Evolutionary conservation across 2,888 invertebrate genomes (phyloP), one percentile per base, ranked within the genome.

Genomic region (Epicampocera succincta): DNA sequence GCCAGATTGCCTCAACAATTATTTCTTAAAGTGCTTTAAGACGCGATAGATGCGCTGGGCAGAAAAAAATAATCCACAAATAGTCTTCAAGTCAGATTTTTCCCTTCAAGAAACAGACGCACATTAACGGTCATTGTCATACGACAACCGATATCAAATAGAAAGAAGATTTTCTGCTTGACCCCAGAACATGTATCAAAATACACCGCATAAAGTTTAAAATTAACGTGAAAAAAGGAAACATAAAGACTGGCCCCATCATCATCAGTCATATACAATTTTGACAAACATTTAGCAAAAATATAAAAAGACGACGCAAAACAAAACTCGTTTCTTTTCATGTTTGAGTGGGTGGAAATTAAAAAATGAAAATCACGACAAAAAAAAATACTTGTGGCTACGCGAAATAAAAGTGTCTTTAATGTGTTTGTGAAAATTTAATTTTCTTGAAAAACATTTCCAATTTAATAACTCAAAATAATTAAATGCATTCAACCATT

Each of bases 401-500:
- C 40, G 44, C n/a, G 40, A 66, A 74, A 50, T 33, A 9, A 52
- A 76, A 46, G 46, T 38, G 33, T 40, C 8, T 44, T 40, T 52
- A n/a, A 38, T n/a, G 38, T 21, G n/a, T n/a, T n/a, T n/a, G 21
- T 12, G 15, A 66, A 48, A 68, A 38, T 69, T 38, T 19, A 17
- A 48, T 40, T 58, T 74, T 33, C 29, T 11, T 58, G 46, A 33
- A 52, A 60, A 58, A 54, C 33, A 66, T 66, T 78, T 78, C 60
- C 72, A 78, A 66, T 78, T 78, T 72, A 72, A 78, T 72, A 66
- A 78, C 56, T 72, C 65, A 78, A 52, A 65, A 12, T 66, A 42
- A 72, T 78, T 78, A 72, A 72, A 65, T 78, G 72, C 78, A 78
- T 60, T 78, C 72, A 66, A 13, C 72, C 78, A 72, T 50, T 65